Percentiles rank a stretch among this genome's conserved stretches.
Conservation (phyloP, 1,140 invertebrate species). For the Centruroides sculpturatus region DNA sequence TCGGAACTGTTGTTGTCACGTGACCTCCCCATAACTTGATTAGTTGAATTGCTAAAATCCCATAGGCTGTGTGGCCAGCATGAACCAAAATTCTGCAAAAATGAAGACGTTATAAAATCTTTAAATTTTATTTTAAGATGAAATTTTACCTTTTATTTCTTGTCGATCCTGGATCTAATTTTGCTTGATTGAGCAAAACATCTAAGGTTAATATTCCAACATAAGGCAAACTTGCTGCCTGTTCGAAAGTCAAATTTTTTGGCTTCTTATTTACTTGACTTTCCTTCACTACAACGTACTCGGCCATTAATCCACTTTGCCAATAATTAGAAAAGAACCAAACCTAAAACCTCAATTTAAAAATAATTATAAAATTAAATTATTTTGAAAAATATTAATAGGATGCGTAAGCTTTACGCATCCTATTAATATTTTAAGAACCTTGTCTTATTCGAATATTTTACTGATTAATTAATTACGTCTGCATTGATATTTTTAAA, state of each 20-base stretch:
- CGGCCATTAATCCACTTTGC: slow-evolving; percentile 39
- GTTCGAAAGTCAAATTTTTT: slow-evolving; percentile 44
- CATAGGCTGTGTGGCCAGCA: slow-evolving; percentile 50
- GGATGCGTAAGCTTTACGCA: too few species aligned
- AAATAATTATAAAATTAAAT: background rate
- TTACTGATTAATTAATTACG: too few species aligned
- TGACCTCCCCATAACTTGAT: slow-evolving; percentile 48
- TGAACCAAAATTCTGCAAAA: slow-evolving; percentile 46
- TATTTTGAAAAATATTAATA: too few species aligned
- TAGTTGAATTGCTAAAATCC: slow-evolving; percentile 54
- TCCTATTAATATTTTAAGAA: too few species aligned
- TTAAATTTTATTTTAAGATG: background rate
- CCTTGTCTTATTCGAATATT: too few species aligned
- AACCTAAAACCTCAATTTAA: slow-evolving; percentile 2
- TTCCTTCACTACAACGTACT: slow-evolving; percentile 43
- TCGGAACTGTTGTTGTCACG: slow-evolving; percentile 39
- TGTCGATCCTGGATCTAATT: slow-evolving; percentile 36
- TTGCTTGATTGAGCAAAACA: slow-evolving; percentile 40
- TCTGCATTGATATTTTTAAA: too few species aligned
- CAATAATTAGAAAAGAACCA: slow-evolving; percentile 13
- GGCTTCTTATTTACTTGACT: slow-evolving; percentile 45
- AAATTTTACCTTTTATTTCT: slow-evolving; percentile 38
- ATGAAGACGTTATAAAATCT: too few species aligned
- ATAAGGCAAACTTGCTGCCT: slow-evolving; percentile 53
- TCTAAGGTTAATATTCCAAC: slow-evolving; percentile 50